These are phyloP conservation scores for Austrofundulus limnaeus DNA, from an alignment of 2,113 vertebrate species.

Conservation along the genomic window DNA sequence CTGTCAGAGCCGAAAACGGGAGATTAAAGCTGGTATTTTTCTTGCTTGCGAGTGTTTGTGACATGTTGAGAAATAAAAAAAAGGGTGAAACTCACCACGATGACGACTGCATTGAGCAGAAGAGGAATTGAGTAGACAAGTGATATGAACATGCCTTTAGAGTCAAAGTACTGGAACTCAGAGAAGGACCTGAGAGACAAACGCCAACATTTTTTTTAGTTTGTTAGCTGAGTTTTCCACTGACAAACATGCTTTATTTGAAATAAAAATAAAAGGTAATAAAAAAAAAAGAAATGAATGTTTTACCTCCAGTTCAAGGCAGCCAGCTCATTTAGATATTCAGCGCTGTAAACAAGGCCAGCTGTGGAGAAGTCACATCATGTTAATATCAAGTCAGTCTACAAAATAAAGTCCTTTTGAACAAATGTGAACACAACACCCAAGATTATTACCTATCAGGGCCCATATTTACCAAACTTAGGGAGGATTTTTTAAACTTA, in stretches of 20 bases:
- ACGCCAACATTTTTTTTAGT: not conserved
- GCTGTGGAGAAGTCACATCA: conserved; percentile 70
- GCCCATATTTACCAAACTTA: too few species aligned
- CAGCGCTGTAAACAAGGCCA: conserved; percentile 85
- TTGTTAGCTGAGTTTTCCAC: not conserved
- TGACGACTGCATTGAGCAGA: conserved; percentile 87
- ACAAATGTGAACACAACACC: too few species aligned
- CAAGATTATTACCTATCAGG: too few species aligned
- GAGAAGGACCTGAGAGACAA: conserved; percentile 84
- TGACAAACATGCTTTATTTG: not conserved
- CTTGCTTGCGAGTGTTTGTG: not conserved
- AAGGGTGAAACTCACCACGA: conserved; percentile 84
- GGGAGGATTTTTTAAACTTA: too few species aligned
- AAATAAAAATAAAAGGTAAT: too few species aligned
- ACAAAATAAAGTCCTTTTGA: too few species aligned
- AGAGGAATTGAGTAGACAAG: conserved; percentile 89
- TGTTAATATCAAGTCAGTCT: too few species aligned
- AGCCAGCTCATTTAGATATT: conserved; percentile 93
- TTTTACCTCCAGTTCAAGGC: conserved; percentile 93
- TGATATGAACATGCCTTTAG: conserved; percentile 97
- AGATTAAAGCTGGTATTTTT: not conserved
- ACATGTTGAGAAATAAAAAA: not conserved
- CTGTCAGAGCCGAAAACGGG: conserved; percentile 66
- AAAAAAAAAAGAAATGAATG: not conserved
- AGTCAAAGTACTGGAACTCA: conserved; percentile 95